Percentiles rank a stretch among this genome's conserved stretches.
Conservation (phyloP, 37 sponge, comb jelly and placozoan genomes). For the Chondrosia reniformis region DNA sequence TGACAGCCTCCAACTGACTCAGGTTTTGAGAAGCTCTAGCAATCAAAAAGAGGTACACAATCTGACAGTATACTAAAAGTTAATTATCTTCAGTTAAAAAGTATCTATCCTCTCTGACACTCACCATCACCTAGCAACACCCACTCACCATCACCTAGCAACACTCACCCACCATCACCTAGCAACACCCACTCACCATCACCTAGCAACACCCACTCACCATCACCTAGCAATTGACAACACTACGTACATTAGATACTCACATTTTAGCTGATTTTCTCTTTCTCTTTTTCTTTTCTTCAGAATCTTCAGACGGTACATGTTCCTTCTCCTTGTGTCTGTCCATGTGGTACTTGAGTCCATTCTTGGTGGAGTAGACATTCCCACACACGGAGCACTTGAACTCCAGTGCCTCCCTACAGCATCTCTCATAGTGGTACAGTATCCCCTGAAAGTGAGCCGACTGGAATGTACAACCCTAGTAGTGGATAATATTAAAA, state of each 20-base stretch:
- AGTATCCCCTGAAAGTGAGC: conserved; percentile 32
- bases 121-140: too few relatives aligned
- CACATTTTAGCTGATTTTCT: background rate
- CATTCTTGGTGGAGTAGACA: conserved; percentile 37
- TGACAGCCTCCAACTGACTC: too few relatives aligned
- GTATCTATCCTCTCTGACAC: too few relatives aligned
- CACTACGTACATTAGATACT: background rate
- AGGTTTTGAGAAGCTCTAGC: too few relatives aligned
- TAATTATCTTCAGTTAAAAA: too few relatives aligned
- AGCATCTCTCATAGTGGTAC: conserved; percentile 68
- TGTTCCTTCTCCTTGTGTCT: background rate
- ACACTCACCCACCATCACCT: too few relatives aligned
- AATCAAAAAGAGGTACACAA: too few relatives aligned
- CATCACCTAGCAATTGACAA: too few relatives aligned
- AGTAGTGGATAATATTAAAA: background rate
- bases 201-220: too few relatives aligned
- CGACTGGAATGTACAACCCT: conserved; percentile 36
- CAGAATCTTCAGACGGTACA: background rate
- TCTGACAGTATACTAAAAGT: too few relatives aligned
- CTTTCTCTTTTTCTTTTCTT: background rate
- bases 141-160: too few relatives aligned
- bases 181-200: too few relatives aligned
- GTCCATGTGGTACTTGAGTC: conserved; percentile 57
- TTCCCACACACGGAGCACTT: conserved; percentile 49
- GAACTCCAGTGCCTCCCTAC: conserved; percentile 21